phyloP scores from a whole-genome alignment of 2,797 vertebrate genomes.

The Pagetopsis macropterus region DNA sequence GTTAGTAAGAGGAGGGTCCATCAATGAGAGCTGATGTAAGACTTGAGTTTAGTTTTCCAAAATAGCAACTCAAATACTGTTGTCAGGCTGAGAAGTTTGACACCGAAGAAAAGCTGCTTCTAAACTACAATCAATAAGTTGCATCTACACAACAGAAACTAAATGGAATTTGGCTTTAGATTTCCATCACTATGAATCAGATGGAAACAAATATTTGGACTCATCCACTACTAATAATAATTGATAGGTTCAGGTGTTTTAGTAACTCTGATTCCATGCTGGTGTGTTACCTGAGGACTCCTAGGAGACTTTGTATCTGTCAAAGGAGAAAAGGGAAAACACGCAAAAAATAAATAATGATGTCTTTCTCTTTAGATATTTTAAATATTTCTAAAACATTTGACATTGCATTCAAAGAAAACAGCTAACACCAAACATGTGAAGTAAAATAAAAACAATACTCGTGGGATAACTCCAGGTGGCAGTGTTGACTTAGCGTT shows the following conservation, averaged over 20 bases:
- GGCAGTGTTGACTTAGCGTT: constrained; percentile 70
- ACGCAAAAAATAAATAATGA: neutral
- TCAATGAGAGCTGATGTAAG: constrained; percentile 39
- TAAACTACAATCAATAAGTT: constrained; percentile 20
- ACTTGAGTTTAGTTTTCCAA: constrained; percentile 30
- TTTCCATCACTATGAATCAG: neutral
- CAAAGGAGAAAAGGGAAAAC: constrained; percentile 45
- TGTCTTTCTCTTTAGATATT: neutral
- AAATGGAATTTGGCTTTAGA: neutral
- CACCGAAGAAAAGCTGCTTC: neutral
- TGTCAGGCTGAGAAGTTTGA: constrained; percentile 28
- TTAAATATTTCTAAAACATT: neutral
- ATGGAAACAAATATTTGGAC: constrained; percentile 1
- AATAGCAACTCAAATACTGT: constrained; percentile 17
- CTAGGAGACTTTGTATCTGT: constrained; percentile 87
- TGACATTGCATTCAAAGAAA: neutral
- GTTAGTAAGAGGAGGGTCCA: constrained; percentile 73
- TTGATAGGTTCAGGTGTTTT: neutral
- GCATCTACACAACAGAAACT: constrained; percentile 13
- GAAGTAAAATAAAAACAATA: neutral
- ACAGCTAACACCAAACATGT: neutral
- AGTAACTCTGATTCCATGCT: neutral
- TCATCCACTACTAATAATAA: neutral
- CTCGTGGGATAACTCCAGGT: constrained; percentile 47
- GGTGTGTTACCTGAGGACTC: constrained; percentile 88